A percentile compares a stretch with the other conserved stretches of the same genome.
Conservation (phyloP, 2,797 vertebrate genomes). For the Myotis findleyi region DNA sequence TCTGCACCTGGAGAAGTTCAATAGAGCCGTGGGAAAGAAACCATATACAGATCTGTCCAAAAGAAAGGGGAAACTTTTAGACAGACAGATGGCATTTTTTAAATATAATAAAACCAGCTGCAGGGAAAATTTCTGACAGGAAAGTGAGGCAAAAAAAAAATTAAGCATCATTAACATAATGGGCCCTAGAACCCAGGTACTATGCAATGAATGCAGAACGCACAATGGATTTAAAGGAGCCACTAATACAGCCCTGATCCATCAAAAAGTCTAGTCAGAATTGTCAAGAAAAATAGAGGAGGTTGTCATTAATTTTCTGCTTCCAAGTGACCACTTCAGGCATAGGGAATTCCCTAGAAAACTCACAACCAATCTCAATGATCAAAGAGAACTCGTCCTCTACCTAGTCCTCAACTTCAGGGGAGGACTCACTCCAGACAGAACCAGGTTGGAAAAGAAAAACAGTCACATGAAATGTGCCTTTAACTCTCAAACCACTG, state of each 20-base stretch:
- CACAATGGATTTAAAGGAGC: conserved; percentile 11
- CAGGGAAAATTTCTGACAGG: conserved; percentile 51
- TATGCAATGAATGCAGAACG: background rate
- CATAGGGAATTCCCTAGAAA: conserved; percentile 37
- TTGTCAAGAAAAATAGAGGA: background rate
- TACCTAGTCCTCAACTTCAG: background rate
- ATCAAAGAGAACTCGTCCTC: background rate
- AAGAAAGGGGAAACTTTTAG: conserved; percentile 51
- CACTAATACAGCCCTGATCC: background rate
- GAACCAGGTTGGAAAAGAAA: background rate
- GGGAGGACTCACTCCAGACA: background rate
- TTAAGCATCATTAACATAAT: conserved; percentile 57
- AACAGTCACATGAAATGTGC: background rate
- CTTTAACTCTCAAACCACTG: background rate
- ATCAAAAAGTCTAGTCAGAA: background rate
- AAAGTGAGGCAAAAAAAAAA: background rate
- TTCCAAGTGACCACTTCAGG: conserved; percentile 15
- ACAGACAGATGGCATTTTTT: conserved; percentile 47
- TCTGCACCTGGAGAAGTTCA: conserved; percentile 22
- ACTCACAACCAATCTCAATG: background rate
- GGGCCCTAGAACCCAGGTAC: conserved; percentile 53
- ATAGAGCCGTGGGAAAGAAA: background rate
- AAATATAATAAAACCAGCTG: conserved; percentile 70
- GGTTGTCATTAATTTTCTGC: conserved; percentile 25
- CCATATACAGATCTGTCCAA: conserved; percentile 55